phyloP scores from a whole-genome alignment of 2,113 vertebrate species.

The Anser cygnoides region DNA sequence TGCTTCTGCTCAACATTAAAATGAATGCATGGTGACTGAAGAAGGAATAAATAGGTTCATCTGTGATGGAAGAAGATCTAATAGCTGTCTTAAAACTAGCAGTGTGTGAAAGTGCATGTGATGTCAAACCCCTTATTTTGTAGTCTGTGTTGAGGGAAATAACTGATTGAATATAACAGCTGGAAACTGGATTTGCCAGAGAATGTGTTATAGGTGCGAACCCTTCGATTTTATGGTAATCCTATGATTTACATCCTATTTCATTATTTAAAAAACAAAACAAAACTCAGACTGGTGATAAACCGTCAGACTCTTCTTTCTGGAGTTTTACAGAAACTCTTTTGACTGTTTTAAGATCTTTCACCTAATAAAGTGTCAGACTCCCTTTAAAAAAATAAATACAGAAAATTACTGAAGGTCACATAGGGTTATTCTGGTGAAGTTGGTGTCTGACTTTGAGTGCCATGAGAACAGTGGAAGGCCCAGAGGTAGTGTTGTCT shows the following conservation, averaged over 20 bases:
- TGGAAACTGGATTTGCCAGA: neutral
- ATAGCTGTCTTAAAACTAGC: neutral
- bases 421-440: conserved; percentile 13
- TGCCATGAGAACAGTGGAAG: neutral
- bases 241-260: neutral
- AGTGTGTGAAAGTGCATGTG: neutral
- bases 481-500: conserved; percentile 24
- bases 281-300: neutral
- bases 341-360: neutral
- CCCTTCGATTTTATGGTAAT: neutral
- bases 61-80: neutral
- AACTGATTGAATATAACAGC: neutral
- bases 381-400: neutral
- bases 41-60: neutral
- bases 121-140: neutral
- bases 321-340: neutral
- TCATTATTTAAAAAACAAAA: neutral
- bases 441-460: neutral
- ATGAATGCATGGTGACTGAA: neutral
- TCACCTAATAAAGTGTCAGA: neutral
- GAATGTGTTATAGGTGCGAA: neutral
- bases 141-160: neutral
- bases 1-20: neutral
- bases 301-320: no score
- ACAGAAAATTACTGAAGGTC: conserved; percentile 27